A percentile compares a stretch with the other conserved stretches of the same genome.
These are phyloP conservation scores for Antrozous pallidus DNA, from an alignment of 2,797 vertebrate species.

Conservation along the genomic window DNA sequence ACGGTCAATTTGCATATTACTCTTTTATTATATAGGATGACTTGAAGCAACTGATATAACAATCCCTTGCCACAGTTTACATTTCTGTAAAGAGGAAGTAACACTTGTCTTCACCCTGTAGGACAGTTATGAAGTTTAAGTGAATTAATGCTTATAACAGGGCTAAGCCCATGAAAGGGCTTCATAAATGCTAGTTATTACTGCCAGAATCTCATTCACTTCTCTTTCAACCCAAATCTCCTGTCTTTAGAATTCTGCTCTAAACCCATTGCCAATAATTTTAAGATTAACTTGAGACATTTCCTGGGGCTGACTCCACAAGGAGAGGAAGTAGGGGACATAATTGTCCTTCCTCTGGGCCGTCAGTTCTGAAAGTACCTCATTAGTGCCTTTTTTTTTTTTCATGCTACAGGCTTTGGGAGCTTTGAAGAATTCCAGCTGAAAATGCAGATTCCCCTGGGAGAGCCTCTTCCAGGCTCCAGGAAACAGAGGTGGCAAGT, in stretches of 20 bases:
- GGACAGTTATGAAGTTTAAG: background rate
- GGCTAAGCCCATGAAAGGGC: background rate
- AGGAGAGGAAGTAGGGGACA: background rate
- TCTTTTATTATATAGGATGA: no score
- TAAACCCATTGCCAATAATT: background rate
- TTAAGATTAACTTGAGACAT: background rate
- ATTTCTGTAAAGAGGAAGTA: background rate
- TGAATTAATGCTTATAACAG: background rate
- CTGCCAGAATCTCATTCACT: background rate
- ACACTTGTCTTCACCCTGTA: background rate
- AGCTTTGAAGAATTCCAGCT: conserved; percentile 42
- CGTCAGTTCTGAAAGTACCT: conserved; percentile 20
- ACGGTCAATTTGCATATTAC: no score
- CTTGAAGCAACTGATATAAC: background rate
- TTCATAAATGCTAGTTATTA: background rate
- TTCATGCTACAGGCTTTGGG: background rate
- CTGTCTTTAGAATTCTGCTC: background rate
- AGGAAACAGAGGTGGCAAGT: conserved; percentile 60
- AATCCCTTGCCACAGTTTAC: background rate
- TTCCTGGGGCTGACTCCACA: background rate
- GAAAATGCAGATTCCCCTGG: conserved; percentile 36
- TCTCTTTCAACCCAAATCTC: background rate
- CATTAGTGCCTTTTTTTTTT: background rate
- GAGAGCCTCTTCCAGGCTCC: conserved; percentile 35
- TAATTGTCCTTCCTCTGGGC: background rate